Base-by-base conservation (phyloP, 2,888 invertebrate species). In the Fissipunctia ypsillon region DNA sequence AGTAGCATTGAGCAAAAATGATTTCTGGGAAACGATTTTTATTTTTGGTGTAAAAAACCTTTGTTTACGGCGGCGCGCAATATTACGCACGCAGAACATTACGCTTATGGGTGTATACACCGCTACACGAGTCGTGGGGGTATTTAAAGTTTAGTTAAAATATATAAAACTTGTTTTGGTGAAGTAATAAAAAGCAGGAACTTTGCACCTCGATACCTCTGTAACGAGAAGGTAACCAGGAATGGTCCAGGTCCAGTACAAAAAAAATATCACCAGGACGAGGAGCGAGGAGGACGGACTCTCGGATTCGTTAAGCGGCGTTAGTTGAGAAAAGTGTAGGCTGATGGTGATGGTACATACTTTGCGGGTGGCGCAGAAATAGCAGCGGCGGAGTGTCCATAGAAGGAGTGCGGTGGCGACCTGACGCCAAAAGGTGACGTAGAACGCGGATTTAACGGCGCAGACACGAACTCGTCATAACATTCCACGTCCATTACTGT, bases 401-500 rank as follows among this genome's bases (percentile, higher is more conserved):
- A 65, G 3, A 70, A 43, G 7, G 74, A 72, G 2, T 78, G 84
- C 22, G 87, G 88, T 0, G 88, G 88, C 0, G 88, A 75, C 0
- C 28, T 65, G 3, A 71, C 12, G 4, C 4, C 28, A 2, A 2
- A 19, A 0, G 28, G 16, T 3, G 65, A 10, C 5, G 35, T 48
- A 3, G 57, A 43, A 0, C 19, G 4, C 0, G 19, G 4, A 0
- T 16, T 7, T 12, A 90, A 22, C 38, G 88, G 86, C 48, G 91
- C 78, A 1, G 90, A 84, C 65, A 97, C 96, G 86, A 98, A 98
- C 69, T 96, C 95, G 76, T 97, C 96, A 90, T 97, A 98, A 88
- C 98, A 97, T 78, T 97, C 97, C 4, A 98, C 94, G 88, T 98
- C 98, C 88, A 98, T 96, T 1, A 97, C 90, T 9, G 97, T 97